Percentiles rank a stretch among this genome's conserved stretches.
Evolutionary conservation across 1,140 invertebrate genomes (phyloP).

Genomic region (Panagrolaimus sp.): DNA sequence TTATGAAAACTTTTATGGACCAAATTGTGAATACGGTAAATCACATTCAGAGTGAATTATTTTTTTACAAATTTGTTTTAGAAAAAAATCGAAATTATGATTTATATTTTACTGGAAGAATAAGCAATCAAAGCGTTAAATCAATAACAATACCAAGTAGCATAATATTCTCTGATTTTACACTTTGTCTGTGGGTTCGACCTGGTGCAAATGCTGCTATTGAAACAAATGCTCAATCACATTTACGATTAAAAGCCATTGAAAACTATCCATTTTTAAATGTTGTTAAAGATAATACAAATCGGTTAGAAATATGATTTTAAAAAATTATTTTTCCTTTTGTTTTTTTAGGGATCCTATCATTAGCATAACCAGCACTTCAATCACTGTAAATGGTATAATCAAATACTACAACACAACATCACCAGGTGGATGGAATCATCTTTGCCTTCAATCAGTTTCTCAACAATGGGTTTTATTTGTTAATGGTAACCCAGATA

Average conservation of each 20-base stretch:
- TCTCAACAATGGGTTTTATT: no score
- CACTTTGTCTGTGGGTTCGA: background rate
- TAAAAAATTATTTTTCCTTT: background rate
- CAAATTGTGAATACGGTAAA: background rate
- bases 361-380: background rate
- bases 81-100: background rate
- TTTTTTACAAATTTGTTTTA: background rate
- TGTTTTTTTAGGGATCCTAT: background rate
- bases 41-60: no score
- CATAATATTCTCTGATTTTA: background rate
- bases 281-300: background rate
- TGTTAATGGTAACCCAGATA: no score
- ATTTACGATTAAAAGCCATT: no score
- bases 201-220: background rate
- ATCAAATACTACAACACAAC: background rate
- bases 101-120: background rate
- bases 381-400: background rate
- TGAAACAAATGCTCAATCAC: no score
- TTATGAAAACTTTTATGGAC: background rate
- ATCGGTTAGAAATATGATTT: background rate
- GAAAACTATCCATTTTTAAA: no score
- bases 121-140: background rate
- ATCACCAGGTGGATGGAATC: conserved; percentile 2
- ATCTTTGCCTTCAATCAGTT: background rate
- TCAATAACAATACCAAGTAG: background rate